Evolutionary conservation across 2,888 invertebrate genomes (phyloP).

Genomic region (Heliconius charithonia): DNA sequence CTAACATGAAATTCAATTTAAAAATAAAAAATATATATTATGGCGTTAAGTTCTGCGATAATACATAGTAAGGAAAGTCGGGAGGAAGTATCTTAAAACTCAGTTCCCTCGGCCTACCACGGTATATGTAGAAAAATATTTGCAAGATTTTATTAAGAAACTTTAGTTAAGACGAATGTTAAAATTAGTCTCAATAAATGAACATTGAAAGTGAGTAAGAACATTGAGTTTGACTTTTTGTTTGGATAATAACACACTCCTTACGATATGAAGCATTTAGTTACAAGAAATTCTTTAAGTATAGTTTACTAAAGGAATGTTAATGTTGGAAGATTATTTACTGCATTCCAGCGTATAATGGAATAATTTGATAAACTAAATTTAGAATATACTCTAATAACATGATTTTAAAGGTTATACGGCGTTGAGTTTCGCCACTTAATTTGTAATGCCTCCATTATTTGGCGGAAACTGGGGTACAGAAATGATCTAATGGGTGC

Average conservation of each 20-base stretch:
- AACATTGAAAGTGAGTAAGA: conserved; percentile 16
- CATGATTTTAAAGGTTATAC: not conserved
- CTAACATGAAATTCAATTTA: too few species aligned
- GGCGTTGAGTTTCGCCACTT: too few species aligned
- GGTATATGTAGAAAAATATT: too few species aligned
- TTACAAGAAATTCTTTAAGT: conserved; percentile 59
- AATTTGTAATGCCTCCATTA: too few species aligned
- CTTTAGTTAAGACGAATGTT: not conserved
- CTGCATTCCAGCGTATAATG: conserved; percentile 57
- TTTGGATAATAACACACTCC: conserved; percentile 33
- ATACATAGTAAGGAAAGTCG: too few species aligned
- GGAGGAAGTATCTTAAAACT: too few species aligned
- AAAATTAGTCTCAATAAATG: conserved; percentile 15
- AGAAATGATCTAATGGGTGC: too few species aligned
- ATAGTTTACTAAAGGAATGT: conserved; percentile 52
- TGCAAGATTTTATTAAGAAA: not conserved
- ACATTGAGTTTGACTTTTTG: conserved; percentile 1
- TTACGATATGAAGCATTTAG: conserved; percentile 26
- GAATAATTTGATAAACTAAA: conserved; percentile 31
- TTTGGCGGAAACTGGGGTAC: too few species aligned
- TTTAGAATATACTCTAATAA: conserved; percentile 6
- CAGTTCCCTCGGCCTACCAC: too few species aligned
- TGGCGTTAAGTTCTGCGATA: too few species aligned
- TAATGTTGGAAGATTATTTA: conserved; percentile 40
- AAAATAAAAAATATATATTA: too few species aligned